These are phyloP conservation scores for Hyles euphorbiae DNA, from an alignment of 1,140 invertebrate genomes.

Conservation along the genomic window DNA sequence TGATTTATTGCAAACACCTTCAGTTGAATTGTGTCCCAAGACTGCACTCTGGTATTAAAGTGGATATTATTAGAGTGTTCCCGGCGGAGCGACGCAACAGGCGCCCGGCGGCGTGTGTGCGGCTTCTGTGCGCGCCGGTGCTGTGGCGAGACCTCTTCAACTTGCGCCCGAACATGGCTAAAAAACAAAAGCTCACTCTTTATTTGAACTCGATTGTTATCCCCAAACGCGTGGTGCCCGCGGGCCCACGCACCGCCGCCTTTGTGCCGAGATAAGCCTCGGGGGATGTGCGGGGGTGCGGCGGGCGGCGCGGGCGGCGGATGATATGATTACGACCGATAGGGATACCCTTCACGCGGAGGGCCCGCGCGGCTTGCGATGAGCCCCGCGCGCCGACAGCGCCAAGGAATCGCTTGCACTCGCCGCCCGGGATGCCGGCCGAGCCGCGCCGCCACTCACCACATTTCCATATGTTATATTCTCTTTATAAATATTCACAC, in stretches of 20 bases:
- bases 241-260: constrained; percentile 7
- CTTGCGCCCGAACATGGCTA: neutral
- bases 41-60: too few species aligned
- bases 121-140: neutral
- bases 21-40: too few species aligned
- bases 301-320: neutral
- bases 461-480: neutral
- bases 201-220: constrained; percentile 25
- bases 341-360: constrained; percentile 14
- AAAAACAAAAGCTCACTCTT: constrained; percentile 14
- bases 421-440: too few species aligned
- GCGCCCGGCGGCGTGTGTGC: neutral
- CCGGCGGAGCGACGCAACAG: too few species aligned
- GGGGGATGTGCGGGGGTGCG: neutral
- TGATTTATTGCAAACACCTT: too few species aligned
- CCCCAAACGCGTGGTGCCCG: constrained; percentile 9
- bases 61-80: too few species aligned
- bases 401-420: too few species aligned
- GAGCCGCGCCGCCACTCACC: too few species aligned
- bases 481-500: too few species aligned
- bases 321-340: constrained; percentile 16
- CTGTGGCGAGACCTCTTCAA: neutral
- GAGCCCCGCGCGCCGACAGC: too few species aligned
- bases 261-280: constrained; percentile 17
- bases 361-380: neutral